Percentiles rank a stretch among this genome's conserved stretches.
These are phyloP conservation scores for Standfussiana lucernea DNA, from an alignment of 2,888 invertebrate genomes.

Conservation along the genomic window DNA sequence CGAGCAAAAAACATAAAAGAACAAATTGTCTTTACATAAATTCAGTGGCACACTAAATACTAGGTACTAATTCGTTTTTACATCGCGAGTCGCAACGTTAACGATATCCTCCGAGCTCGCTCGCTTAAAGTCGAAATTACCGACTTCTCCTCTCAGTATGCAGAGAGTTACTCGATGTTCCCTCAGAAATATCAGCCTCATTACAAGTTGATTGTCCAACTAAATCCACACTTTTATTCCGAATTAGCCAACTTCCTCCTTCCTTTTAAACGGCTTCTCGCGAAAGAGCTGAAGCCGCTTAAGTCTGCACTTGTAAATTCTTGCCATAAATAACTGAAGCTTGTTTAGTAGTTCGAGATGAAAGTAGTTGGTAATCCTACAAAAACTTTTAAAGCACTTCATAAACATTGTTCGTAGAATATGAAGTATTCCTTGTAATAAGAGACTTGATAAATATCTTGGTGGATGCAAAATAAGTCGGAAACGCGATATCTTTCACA, in stretches of 20 bases:
- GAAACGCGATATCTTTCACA: slow-evolving; percentile 17
- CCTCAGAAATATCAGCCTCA: slow-evolving; percentile 40
- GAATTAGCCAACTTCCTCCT: slow-evolving; percentile 24
- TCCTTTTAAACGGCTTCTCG: slow-evolving; percentile 21
- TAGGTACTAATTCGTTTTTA: slow-evolving; percentile 4
- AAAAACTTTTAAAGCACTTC: slow-evolving; percentile 34
- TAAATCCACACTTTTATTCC: slow-evolving; percentile 42
- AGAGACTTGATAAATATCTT: slow-evolving; percentile 8
- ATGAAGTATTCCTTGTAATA: neutral
- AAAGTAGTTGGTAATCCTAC: slow-evolving; percentile 31
- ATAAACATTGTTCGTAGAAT: slow-evolving; percentile 8
- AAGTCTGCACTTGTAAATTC: slow-evolving; percentile 31
- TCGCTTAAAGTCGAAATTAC: slow-evolving; percentile 64
- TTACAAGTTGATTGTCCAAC: slow-evolving; percentile 45
- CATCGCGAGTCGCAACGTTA: slow-evolving; percentile 6
- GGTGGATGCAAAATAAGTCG: slow-evolving; percentile 12
- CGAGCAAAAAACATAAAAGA: neutral
- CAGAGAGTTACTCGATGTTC: slow-evolving; percentile 48
- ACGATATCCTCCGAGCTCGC: slow-evolving; percentile 46
- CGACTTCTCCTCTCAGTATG: slow-evolving; percentile 60
- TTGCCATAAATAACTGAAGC: slow-evolving; percentile 43
- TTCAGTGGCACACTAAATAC: slow-evolving; percentile 17
- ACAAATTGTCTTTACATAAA: slow-evolving; percentile 3
- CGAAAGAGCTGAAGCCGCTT: slow-evolving; percentile 26
- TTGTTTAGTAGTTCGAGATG: slow-evolving; percentile 45